A percentile compares a stretch with the other conserved stretches of the same genome.
These are phyloP conservation scores for Crotalus horridus DNA, from an alignment of 2,113 vertebrate species.

Conservation along the genomic window DNA sequence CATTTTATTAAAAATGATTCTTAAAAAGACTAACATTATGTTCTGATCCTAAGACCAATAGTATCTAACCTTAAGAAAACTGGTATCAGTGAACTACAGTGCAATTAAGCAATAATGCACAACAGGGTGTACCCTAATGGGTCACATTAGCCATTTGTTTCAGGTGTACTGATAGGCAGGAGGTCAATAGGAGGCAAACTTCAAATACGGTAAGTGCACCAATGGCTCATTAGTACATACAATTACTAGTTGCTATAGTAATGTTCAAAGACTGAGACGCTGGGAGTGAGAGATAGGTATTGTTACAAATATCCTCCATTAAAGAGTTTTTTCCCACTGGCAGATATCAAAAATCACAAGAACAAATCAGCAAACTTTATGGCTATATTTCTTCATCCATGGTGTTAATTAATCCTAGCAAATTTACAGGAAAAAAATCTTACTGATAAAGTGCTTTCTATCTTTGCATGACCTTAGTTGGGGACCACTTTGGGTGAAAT, in stretches of 20 bases:
- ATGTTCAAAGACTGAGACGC: background rate
- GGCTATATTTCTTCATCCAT: background rate
- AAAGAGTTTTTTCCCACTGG: background rate
- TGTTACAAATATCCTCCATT: background rate
- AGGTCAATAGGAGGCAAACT: constrained; percentile 26
- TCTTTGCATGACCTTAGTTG: background rate
- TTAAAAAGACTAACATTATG: constrained; percentile 32
- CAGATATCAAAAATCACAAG: background rate
- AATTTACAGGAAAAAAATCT: background rate
- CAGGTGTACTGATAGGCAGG: constrained; percentile 9
- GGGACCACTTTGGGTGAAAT: background rate
- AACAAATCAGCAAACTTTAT: background rate
- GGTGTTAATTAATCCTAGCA: background rate
- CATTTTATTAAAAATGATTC: constrained; percentile 53
- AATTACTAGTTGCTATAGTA: constrained; percentile 10
- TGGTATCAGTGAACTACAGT: constrained; percentile 25
- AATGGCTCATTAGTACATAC: background rate
- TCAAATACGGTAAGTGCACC: constrained; percentile 9
- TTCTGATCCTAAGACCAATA: constrained; percentile 38
- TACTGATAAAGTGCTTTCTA: background rate
- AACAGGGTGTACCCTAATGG: constrained; percentile 34
- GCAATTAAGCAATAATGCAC: background rate
- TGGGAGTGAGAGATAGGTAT: background rate
- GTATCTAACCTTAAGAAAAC: constrained; percentile 35
- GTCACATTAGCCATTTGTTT: constrained; percentile 21